Evolutionary conservation across 2,797 vertebrate species (phyloP), one percentile per base, ranked within the genome.

Genomic region (Acanthurus tractus): DNA sequence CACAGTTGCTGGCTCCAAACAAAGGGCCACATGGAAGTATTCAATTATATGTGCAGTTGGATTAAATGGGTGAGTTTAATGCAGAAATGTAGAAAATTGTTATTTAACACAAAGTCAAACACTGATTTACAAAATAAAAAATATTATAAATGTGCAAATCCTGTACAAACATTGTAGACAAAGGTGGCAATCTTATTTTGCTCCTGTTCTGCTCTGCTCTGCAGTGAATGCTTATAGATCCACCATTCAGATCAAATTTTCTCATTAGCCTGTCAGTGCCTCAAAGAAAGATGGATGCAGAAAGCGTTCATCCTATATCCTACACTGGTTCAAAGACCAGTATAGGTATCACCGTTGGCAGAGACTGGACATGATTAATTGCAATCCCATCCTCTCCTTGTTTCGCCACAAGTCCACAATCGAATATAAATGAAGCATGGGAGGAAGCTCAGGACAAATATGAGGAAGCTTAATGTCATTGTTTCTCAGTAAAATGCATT

Each of bases 311-410:
- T 73, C 63, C 67, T 76, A 71, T 70, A 59, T 63, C 57, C 71
- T 52, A 64, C 54, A 50, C 64, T 70, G 55, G 15, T 70, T 76
- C 49, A 72, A 82, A 74, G 66, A 79, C 82, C 74, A 66, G 80
- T 84, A 82, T 48, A 81, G 84, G 79, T 70, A 86, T 86, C 74
- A 72, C 29, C 74, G 84, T 70, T 71, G 78, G 52, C 76, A 80
- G 70, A 81, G 54, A n/a, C 46, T 4, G 53, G 69, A 78, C 81
- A 59, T 90, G 86, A 92, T 92, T 89, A 82, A 94, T 92, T 82
- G 73, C 70, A 74, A 57, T 65, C 57, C 63, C n/a, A 54, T 18
- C 23, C 70, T 76, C 69, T 68, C 54, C 59, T 69, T 58, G 63
- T 82, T 87, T 78, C 58, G 53, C 74, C 69, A 40, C 40, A 49